Base-by-base conservation (phyloP, 1,140 invertebrate genomes). In the Globodera ellingtonae region DNA sequence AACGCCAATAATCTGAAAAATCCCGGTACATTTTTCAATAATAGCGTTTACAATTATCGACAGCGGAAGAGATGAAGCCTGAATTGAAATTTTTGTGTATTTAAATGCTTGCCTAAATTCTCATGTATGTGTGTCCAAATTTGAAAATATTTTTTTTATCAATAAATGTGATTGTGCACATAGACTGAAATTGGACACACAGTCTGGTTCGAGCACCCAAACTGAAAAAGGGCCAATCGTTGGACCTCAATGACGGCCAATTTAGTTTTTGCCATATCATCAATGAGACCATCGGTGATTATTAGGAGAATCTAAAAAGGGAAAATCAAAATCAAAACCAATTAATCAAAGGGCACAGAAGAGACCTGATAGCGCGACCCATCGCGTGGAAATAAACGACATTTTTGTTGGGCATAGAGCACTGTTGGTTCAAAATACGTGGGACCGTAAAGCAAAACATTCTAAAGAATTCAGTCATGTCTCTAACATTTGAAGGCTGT, bases 211-310 rank as follows among this genome's bases (percentile, higher is more conserved):
- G 35, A 35, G 35, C 35, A 35, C 35, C 35, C 35, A 35, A 35
- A 35, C 35, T 35, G 35, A 35, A 35, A 35, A 35, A 35, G 35
- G 35, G 35, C 35, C 35, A 35, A 35, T 35, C 3, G 35, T 3
- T 35, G n/a, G 52, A 81, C 75, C 50, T 89, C 78, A 82, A 91
- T 89, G 46, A 92, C 91, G 52, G 91, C 92, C 78, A 91, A 86
- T 83, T 91, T 92, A 0, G 93, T 93, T 56, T 92, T 90, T 10
- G 90, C 90, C 92, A 93, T 92, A 84, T 93, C 93, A 6, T 92
- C 92, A 50, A 93, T 92, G 46, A 93, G 91, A 24, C 93, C 93
- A 89, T 93, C 93, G 5, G 93, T 93, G 7, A 93, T 90, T 71
- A 93, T 92, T 0, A 93, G 89, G 1, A 93, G 87, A 70, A 93